Evolutionary conservation across 2,797 vertebrate species (phyloP), one percentile per base, ranked within the genome.

Genomic region (Saxicola maurus): DNA sequence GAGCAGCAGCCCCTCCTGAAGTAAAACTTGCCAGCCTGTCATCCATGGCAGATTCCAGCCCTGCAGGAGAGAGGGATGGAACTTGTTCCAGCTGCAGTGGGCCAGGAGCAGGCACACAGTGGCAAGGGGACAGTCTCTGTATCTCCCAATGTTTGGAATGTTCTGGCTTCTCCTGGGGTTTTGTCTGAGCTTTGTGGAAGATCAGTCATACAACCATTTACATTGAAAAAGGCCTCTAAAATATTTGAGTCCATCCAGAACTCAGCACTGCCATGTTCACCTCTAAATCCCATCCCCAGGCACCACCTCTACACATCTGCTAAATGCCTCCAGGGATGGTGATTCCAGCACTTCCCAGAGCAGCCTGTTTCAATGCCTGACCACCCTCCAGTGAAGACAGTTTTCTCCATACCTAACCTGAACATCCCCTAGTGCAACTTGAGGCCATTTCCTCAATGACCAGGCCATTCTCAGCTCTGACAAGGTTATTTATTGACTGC

Each of bases 11-110:
- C 52, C 13, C 28, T 65, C 6, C 1, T 3, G 40, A 55, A 78
- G 17, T 5, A 68, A n/a, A 75, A 10, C 28, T 25, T 33, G 8
- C 23, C 11, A 11, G 7, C 4, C 27, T 48, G 33, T 40, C 1
- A 2, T 27, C 31, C 16, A 0, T 62, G 30, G 11, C 31, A 25
- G 1, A 0, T 49, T 11, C 14, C 19, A 18, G 27, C 31, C 7
- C 17, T 1, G 1, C 17, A 21, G 33, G 64, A 69, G 24, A 5
- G 19, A 20, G 14, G 38, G 28, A 31, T 8, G 15, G 23, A 28
- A 2, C 12, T 82, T 3, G 3, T 46, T 8, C 17, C 20, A 46
- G 6, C 10, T 27, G 18, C 40, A 45, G 13, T 23, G 38, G 31
- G 25, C 18, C 3, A 15, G n/a, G 21, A 60, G 17, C 13, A 37